phyloP scores from a whole-genome alignment of 2,888 invertebrate genomes.

The Caenorhabditis macrosperma region DNA sequence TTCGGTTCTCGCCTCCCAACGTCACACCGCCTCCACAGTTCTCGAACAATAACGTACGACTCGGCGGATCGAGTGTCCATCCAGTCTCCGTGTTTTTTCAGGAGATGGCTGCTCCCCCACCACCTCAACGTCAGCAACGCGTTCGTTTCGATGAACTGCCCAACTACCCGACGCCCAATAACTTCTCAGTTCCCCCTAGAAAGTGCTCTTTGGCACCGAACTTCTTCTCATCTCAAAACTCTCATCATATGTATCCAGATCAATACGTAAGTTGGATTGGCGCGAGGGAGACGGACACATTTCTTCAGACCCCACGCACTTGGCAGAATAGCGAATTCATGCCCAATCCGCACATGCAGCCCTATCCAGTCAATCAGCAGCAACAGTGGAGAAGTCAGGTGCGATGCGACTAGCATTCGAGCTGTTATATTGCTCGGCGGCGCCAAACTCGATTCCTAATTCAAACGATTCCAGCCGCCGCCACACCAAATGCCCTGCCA shows the following conservation, averaged over 20 bases:
- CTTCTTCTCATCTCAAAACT: constrained; percentile 59
- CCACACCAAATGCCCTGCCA: background rate
- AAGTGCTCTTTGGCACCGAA: constrained; percentile 59
- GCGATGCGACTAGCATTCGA: background rate
- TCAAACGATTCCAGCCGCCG: background rate
- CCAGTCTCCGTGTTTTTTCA: background rate
- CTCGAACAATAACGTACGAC: constrained; percentile 1
- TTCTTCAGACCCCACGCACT: constrained; percentile 45
- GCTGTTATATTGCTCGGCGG: background rate
- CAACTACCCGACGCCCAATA: constrained; percentile 42
- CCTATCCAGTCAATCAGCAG: constrained; percentile 28
- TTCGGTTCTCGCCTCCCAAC: constrained; percentile 60
- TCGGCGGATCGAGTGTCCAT: no score
- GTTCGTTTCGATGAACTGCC: constrained; percentile 57
- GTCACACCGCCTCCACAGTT: constrained; percentile 55
- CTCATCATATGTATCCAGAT: constrained; percentile 62
- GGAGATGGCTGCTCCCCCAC: background rate
- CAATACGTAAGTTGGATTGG: constrained; percentile 36
- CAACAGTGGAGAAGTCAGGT: constrained; percentile 40
- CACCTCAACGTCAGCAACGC: constrained; percentile 25
- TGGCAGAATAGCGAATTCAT: constrained; percentile 58
- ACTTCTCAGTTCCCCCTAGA: constrained; percentile 47
- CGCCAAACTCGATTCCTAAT: background rate
- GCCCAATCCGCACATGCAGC: constrained; percentile 20
- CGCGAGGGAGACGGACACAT: background rate